Evolutionary conservation across 2,797 vertebrate species (phyloP).

Genomic region (Acomys russatus): DNA sequence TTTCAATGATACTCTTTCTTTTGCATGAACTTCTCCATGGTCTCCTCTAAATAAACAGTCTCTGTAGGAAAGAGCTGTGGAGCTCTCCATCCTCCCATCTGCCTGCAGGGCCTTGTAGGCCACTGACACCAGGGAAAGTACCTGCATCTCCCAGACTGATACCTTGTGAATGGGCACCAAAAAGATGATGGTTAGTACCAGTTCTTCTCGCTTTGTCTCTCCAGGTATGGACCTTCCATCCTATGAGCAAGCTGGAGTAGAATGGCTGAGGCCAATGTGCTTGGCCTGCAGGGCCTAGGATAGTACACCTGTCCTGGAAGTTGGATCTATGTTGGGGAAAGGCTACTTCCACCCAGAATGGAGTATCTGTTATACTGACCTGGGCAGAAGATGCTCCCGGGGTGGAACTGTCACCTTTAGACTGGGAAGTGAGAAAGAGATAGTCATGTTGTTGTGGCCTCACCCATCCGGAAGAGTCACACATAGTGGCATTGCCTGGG

Average conservation of each 20-base stretch:
- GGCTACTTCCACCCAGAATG: background rate
- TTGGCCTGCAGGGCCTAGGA: background rate
- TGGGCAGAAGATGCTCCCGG: background rate
- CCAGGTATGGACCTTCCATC: background rate
- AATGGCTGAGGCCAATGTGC: background rate
- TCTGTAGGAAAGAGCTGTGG: background rate
- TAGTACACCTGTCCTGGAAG: background rate
- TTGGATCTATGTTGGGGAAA: background rate
- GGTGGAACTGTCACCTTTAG: background rate
- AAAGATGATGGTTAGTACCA: background rate
- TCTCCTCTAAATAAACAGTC: slow-evolving; percentile 6
- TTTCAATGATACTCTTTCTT: background rate
- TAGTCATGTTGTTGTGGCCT: background rate
- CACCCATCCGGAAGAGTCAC: background rate
- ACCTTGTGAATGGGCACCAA: background rate
- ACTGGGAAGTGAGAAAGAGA: background rate
- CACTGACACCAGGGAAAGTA: background rate
- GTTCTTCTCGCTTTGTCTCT: slow-evolving; percentile 33
- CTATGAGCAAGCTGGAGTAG: background rate
- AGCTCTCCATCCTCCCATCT: background rate
- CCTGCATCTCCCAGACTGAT: background rate
- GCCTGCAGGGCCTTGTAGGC: background rate
- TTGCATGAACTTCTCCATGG: background rate
- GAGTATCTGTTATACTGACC: background rate
- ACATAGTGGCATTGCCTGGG: background rate